Evolutionary conservation across 2,797 vertebrate species (phyloP), one percentile per base, ranked within the genome.

Genomic region (Muscicapa striata): DNA sequence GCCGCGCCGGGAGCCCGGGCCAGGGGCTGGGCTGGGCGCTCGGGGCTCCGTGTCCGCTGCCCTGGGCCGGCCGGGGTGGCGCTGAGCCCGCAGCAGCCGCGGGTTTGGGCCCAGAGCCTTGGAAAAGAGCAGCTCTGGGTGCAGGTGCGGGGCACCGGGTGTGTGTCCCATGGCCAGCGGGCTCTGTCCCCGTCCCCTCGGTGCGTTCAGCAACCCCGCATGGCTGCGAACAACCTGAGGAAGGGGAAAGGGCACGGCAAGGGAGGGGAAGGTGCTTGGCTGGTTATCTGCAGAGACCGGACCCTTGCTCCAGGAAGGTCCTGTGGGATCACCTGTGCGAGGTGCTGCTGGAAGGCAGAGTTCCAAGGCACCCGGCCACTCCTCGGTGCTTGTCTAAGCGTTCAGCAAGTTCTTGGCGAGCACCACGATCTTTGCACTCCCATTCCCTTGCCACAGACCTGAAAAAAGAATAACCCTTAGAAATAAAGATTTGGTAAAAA

Each of bases 81-180:
- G 45, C 80, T 10, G 73, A 52, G 38, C 26, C 34, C 20, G 54
- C 55, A 54, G 26, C 70, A 9, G 77, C 10, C 13, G 18, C 18
- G 38, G 5, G 0, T 29, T 64, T 6, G 84, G 64, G 84, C 83
- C 68, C 64, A 10, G 12, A 58, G 38, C 46, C 7, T n/a, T 27
- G 54, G 43, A 1, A 59, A 52, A 11, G 9, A 29, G 11, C 48
- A 45, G 7, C 13, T 3, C 3, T 1, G 67, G n/a, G 15, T 3
- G 8, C 34, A 10, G 29, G 15, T 9, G 32, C 1, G 45, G 46
- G 68, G 49, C 51, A 11, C 48, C 1, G 13, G 19, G 81, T 1
- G 5, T 0, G 52, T 6, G 72, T 75, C 55, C 48, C 77, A 23
- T 4, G 13, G 5, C 23, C 2, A 0, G 4, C 22, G 16, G 45